A percentile compares a stretch with the other conserved stretches of the same genome.
These are phyloP conservation scores for Mirounga angustirostris DNA, from an alignment of 2,113 vertebrate genomes.

Conservation along the genomic window DNA sequence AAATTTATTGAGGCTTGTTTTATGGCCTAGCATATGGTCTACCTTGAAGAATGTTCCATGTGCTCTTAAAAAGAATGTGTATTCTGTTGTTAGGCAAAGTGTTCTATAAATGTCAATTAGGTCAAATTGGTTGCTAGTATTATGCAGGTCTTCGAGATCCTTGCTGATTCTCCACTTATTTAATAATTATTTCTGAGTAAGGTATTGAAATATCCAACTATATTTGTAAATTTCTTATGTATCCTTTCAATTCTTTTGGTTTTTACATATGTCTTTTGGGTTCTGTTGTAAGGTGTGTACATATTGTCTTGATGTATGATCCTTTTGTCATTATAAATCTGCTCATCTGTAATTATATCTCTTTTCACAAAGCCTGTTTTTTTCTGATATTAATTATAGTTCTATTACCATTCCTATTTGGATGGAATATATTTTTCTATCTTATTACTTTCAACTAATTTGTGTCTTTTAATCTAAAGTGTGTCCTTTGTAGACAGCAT, in stretches of 20 bases:
- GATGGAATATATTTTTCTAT: not conserved
- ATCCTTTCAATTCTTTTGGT: not conserved
- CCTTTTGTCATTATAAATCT: not conserved
- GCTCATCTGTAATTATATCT: not conserved
- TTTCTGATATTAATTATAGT: not conserved
- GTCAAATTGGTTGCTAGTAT: not conserved
- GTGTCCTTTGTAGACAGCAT: not conserved
- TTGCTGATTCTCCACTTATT: not conserved
- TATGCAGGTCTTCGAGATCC: not conserved
- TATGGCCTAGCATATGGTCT: not conserved
- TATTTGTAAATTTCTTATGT: not conserved
- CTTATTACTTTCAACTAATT: not conserved
- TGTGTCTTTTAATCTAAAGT: not conserved
- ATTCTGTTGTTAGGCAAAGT: not conserved
- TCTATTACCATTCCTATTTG: not conserved
- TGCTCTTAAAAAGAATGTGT: not conserved
- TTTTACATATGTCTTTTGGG: not conserved
- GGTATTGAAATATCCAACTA: not conserved
- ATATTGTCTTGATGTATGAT: not conserved
- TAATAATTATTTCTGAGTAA: not conserved
- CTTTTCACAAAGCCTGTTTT: conserved; percentile 22
- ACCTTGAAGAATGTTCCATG: not conserved
- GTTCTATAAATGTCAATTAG: not conserved
- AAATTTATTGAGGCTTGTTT: not conserved
- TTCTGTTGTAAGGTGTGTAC: not conserved